These are phyloP conservation scores for Eublepharis macularius DNA, from an alignment of 2,113 vertebrate species.

Conservation along the genomic window DNA sequence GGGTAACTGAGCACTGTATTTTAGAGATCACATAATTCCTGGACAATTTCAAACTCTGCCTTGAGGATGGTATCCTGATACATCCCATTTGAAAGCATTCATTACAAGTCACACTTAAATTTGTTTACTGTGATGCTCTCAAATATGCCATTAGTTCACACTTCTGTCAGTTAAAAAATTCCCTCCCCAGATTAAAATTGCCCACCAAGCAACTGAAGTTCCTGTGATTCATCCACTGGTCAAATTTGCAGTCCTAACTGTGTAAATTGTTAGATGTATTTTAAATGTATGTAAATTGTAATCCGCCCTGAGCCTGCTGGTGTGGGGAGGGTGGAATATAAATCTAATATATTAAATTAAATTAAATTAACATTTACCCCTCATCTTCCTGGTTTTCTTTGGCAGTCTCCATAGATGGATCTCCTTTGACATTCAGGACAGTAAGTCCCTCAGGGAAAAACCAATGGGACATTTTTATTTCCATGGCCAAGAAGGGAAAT, in stretches of 20 bases:
- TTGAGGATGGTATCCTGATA: too few relatives aligned
- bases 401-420: neutral
- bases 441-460: constrained; percentile 44
- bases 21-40: too few relatives aligned
- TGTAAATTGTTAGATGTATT: too few relatives aligned
- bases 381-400: neutral
- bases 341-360: too few relatives aligned
- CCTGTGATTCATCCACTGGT: neutral
- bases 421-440: constrained; percentile 39
- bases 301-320: too few relatives aligned
- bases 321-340: too few relatives aligned
- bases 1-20: too few relatives aligned
- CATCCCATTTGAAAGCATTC: too few relatives aligned
- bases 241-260: neutral
- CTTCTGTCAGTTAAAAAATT: neutral
- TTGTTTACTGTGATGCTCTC: too few relatives aligned
- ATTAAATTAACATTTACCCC: neutral
- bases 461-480: constrained; percentile 54
- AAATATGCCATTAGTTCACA: neutral
- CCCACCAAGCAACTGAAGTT: neutral
- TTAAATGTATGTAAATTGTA: too few relatives aligned
- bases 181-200: neutral
- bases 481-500: constrained; percentile 41
- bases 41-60: too few relatives aligned
- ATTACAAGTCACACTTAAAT: neutral